Percentiles rank a stretch among this genome's conserved stretches.
Evolutionary conservation across 2,113 vertebrate species (phyloP).

Genomic region (Rattus norvegicus): GRCr8 NC_086028.1:32353501-32354000

Average conservation of each 20-base stretch:
- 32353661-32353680: too few species aligned
- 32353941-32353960: conserved; percentile 25
- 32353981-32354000: conserved; percentile 30
- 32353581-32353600: too few species aligned
- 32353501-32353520: too few species aligned
- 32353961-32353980: rapidly evolving
- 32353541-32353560: too few species aligned
- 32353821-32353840: neutral
- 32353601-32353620: too few species aligned
- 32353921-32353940: neutral
- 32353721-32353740: neutral
- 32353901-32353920: conserved; percentile 16
- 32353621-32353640: too few species aligned
- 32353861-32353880: neutral
- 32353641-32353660: too few species aligned
- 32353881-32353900: neutral
- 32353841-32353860: neutral
- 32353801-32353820: neutral
- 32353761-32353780: neutral
- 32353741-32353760: neutral
- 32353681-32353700: too few species aligned
- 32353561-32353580: too few species aligned
- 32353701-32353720: too few species aligned
- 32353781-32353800: neutral
- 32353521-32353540: too few species aligned